phyloP scores from a whole-genome alignment of 2,888 invertebrate species.

The Odontocerum albicorne region DNA sequence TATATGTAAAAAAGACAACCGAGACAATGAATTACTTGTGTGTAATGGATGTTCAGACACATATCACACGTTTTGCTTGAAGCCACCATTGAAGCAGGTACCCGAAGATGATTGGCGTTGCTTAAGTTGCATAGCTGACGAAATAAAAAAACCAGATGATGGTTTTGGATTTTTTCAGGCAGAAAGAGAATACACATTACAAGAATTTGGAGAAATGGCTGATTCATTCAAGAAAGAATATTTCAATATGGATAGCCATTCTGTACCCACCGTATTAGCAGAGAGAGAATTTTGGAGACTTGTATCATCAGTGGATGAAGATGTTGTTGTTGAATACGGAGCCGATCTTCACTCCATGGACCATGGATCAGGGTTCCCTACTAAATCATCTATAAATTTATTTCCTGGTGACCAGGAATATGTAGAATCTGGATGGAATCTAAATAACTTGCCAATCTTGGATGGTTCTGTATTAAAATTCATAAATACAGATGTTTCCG shows the following conservation, averaged over 20 bases:
- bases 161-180: constrained; percentile 80
- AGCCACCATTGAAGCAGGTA: constrained; percentile 66
- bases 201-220: constrained; percentile 77
- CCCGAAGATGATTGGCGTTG: constrained; percentile 78
- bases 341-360: constrained; percentile 78
- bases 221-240: constrained; percentile 77
- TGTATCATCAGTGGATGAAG: constrained; percentile 70
- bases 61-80: constrained; percentile 74
- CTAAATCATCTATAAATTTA: constrained; percentile 62
- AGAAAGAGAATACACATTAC: constrained; percentile 67
- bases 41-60: constrained; percentile 75
- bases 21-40: constrained; percentile 66
- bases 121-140: constrained; percentile 68
- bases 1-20: constrained; percentile 66
- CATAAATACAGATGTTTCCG: constrained; percentile 76
- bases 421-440: constrained; percentile 72
- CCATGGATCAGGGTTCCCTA: constrained; percentile 76
- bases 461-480: constrained; percentile 71
- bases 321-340: constrained; percentile 77
- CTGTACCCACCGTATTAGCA: constrained; percentile 61
- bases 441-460: constrained; percentile 74
- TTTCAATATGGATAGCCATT: constrained; percentile 70
- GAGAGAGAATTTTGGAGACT: constrained; percentile 80
- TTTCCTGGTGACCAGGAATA: constrained; percentile 65
- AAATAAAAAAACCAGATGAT: constrained; percentile 66